Base-by-base conservation (phyloP, 2,113 vertebrate species). In the Cichladusa arquata region DNA sequence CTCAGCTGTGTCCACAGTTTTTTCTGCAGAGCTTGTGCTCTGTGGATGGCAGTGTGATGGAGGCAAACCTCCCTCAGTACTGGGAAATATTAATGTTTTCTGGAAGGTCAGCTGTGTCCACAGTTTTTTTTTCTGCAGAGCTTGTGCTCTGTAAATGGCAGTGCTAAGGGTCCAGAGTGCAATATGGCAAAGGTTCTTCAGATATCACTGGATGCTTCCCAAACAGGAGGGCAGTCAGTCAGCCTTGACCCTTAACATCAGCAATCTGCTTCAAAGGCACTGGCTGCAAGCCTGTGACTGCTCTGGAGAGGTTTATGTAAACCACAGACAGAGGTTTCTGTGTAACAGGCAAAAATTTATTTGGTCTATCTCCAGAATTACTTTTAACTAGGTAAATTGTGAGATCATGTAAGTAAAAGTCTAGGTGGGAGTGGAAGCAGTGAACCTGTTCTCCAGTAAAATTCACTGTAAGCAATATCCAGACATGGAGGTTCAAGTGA, bases 181-280 rank as follows among this genome's bases (percentile, higher is more conserved):
- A 93, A 19, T 56, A 54, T 56, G 54, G 82, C 92, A 95, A 94
- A 94, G 95, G 90, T 94, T 45, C 50, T 47, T 58, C 78, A 91
- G 86, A 58, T 81, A 86, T 29, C 76, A 58, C 22, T 53, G 78
- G 58, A 45, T 11, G 3, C 38, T 81, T 86, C 38, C 50, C 79
- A 77, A 88, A 93, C 38, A 88, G 81, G 15, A 82, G 57, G 4
- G n/a, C 0, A 0, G 56, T 40, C 25, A 3, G 66, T 64, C 29
- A 88, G 33, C 85, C 92, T 71, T 40, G 65, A 93, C 76, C 64
- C 64, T 90, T 93, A 29, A 33, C 56, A 72, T 64, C 71, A 83
- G 44, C 47, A 77, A 64, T 60, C 64, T 60, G n/a, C 65, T 95
- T 74, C 93, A 95, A 90, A 94, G 77, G 78, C 50, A 58, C 42